A percentile compares a stretch with the other conserved stretches of the same genome.
Conservation (phyloP, 2,113 vertebrate species). For the Tyto alba region DNA sequence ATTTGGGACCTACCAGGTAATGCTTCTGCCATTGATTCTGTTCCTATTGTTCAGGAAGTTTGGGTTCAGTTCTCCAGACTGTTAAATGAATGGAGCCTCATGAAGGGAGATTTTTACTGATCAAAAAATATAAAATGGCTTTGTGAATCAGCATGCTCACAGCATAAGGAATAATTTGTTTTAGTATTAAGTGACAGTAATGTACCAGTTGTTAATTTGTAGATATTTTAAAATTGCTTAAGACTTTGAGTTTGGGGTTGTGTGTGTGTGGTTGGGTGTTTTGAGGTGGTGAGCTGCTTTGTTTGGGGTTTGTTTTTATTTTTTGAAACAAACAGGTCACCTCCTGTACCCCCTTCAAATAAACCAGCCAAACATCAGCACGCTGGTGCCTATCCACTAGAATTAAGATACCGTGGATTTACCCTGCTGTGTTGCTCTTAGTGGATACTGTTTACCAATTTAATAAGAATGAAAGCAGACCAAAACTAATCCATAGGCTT, state of each 20-base stretch:
- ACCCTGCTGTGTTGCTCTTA: background rate
- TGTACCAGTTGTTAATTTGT: background rate
- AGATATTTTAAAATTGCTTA: background rate
- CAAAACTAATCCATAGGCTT: background rate
- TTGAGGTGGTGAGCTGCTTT: background rate
- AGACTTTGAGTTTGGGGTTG: background rate
- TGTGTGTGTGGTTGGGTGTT: background rate
- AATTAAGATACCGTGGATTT: background rate
- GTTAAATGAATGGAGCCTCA: background rate
- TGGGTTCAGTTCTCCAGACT: background rate
- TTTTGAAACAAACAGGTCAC: background rate
- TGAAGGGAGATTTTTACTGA: background rate
- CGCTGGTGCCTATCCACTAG: background rate
- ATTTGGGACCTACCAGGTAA: background rate
- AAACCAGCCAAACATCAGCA: background rate
- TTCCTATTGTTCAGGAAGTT: accelerated
- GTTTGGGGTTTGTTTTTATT: background rate
- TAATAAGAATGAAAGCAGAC: background rate
- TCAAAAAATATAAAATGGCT: background rate
- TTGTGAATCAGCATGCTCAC: background rate
- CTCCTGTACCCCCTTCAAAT: accelerated
- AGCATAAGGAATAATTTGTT: background rate
- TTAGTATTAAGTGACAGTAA: background rate
- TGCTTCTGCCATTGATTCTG: background rate
- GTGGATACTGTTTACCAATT: background rate